Evolutionary conservation across 2,888 invertebrate genomes (phyloP).

Genomic region (Phortica magna): DNA sequence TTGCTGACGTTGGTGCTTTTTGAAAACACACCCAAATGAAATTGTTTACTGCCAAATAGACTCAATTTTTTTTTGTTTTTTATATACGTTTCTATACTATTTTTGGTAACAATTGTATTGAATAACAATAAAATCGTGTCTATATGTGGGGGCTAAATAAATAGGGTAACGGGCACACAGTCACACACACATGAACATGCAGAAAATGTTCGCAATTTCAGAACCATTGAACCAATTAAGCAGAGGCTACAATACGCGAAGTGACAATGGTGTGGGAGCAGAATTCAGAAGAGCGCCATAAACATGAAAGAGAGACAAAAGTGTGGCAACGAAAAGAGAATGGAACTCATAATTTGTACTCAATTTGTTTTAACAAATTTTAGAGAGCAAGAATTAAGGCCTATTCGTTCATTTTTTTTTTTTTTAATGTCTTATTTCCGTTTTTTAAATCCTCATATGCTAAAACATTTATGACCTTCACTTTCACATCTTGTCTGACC

Average conservation of each 20-base stretch:
- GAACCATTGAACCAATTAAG: constrained; percentile 68
- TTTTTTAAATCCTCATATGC: constrained; percentile 58
- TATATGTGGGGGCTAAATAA: background rate
- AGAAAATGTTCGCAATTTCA: constrained; percentile 57
- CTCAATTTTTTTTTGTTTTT: background rate
- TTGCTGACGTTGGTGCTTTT: too few relatives aligned
- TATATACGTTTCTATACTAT: constrained; percentile 47
- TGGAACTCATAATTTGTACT: too few relatives aligned
- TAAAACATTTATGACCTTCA: constrained; percentile 67
- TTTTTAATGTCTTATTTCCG: constrained; percentile 41
- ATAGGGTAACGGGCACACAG: background rate
- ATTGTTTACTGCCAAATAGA: background rate
- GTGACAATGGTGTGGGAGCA: constrained; percentile 45
- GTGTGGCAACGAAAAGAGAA: too few relatives aligned
- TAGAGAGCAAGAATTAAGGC: background rate
- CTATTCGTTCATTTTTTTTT: constrained; percentile 46
- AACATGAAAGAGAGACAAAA: constrained; percentile 45
- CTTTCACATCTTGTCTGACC: constrained; percentile 58
- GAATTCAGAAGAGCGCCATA: constrained; percentile 55
- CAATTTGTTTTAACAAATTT: too few relatives aligned
- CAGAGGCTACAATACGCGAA: constrained; percentile 21
- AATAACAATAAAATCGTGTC: constrained; percentile 41
- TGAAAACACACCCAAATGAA: background rate
- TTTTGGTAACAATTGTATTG: constrained; percentile 61
- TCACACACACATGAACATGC: constrained; percentile 28